phyloP scores from a whole-genome alignment of 1,140 invertebrate species.

The Drosophila melanica region DNA sequence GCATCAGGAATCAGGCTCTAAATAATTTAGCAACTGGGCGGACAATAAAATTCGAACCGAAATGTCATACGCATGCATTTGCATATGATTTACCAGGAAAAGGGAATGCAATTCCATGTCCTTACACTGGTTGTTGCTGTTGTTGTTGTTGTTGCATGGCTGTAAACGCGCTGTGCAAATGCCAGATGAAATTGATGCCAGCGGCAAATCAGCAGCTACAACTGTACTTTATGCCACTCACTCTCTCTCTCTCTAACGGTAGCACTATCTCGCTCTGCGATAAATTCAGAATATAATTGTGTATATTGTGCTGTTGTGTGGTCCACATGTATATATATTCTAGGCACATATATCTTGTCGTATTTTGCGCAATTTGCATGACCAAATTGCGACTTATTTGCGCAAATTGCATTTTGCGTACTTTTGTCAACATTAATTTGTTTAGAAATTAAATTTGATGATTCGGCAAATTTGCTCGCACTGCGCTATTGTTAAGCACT shows the following conservation, averaged over 20 bases:
- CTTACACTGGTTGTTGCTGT: slow-evolving; percentile 5
- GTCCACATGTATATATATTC: background rate
- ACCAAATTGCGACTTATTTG: slow-evolving; percentile 38
- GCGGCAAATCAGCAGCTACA: slow-evolving; percentile 31
- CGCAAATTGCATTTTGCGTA: slow-evolving; percentile 53
- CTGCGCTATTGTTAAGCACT: slow-evolving; percentile 39
- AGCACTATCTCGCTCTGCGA: background rate
- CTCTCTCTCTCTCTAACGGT: background rate
- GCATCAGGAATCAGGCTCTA: slow-evolving; percentile 79
- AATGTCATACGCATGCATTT: slow-evolving; percentile 82
- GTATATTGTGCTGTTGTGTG: slow-evolving; percentile 24
- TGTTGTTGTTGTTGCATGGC: slow-evolving; percentile 16
- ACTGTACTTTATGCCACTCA: background rate
- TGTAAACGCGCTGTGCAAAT: slow-evolving; percentile 38
- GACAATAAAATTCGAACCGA: slow-evolving; percentile 81
- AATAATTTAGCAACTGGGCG: slow-evolving; percentile 79
- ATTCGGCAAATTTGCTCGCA: slow-evolving; percentile 58
- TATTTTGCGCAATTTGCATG: slow-evolving; percentile 42
- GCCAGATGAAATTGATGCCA: slow-evolving; percentile 40
- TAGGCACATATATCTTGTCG: slow-evolving; percentile 23
- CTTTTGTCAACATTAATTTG: slow-evolving; percentile 69
- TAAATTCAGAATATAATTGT: slow-evolving; percentile 35
- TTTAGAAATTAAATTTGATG: slow-evolving; percentile 73
- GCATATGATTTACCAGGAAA: slow-evolving; percentile 68
- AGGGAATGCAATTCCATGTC: slow-evolving; percentile 23